phyloP scores from a whole-genome alignment of 2,888 invertebrate genomes.

The Pimpla rufipes region DNA sequence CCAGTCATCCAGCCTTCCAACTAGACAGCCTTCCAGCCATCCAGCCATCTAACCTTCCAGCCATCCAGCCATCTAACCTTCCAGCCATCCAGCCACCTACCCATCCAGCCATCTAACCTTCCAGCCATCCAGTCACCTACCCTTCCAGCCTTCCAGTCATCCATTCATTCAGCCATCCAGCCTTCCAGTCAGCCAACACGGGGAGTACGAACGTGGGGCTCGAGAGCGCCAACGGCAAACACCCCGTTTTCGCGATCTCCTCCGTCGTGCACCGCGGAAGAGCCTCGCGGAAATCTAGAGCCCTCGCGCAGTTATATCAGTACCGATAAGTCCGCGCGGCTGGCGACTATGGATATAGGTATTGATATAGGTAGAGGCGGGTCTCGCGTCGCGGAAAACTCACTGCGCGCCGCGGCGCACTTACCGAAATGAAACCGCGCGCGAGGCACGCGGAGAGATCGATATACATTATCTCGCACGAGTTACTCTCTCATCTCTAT shows the following conservation, averaged over 20 bases:
- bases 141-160: too few relatives aligned
- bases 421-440: conserved; percentile 65
- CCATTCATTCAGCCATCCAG: too few relatives aligned
- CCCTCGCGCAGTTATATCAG: conserved; percentile 14
- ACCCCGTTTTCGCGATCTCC: neutral
- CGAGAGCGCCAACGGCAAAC: conserved; percentile 12
- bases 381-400: conserved; percentile 19
- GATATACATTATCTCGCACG: conserved; percentile 65
- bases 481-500: conserved; percentile 43
- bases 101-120: too few relatives aligned
- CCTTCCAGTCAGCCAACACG: too few relatives aligned
- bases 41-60: too few relatives aligned
- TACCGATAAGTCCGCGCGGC: conserved; percentile 25
- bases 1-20: too few relatives aligned
- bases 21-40: too few relatives aligned
- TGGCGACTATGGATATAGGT: too few relatives aligned
- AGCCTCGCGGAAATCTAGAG: conserved; percentile 19
- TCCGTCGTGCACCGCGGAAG: conserved; percentile 10
- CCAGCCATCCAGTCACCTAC: too few relatives aligned
- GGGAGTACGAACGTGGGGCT: conserved; percentile 10
- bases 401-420: conserved; percentile 39
- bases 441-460: conserved; percentile 54
- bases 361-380: too few relatives aligned
- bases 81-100: too few relatives aligned
- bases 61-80: too few relatives aligned